Evolutionary conservation across 2,888 invertebrate genomes (phyloP).

Genomic region (Salticus scenicus): DNA sequence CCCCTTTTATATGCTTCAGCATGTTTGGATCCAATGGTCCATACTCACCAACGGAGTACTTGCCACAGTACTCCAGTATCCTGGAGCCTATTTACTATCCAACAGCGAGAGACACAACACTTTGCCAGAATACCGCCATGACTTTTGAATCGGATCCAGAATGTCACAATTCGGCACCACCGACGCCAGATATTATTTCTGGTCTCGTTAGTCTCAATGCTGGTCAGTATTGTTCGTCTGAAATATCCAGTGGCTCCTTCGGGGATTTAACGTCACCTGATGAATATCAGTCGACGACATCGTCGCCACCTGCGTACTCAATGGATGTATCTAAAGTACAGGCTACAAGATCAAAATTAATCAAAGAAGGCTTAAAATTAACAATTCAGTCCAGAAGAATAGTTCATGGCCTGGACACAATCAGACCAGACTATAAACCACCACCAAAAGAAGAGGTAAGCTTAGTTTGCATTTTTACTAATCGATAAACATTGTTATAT

Average conservation of each 20-base stretch:
- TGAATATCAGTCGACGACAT: conserved; percentile 54
- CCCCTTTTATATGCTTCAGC: conserved; percentile 51
- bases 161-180: conserved; percentile 52
- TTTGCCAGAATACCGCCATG: conserved; percentile 21
- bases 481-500: too few relatives aligned
- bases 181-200: conserved; percentile 62
- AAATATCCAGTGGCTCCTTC: conserved; percentile 49
- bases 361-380: conserved; percentile 90
- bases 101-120: not conserved
- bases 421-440: conserved; percentile 49
- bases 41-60: conserved; percentile 60
- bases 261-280: conserved; percentile 59
- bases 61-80: conserved; percentile 58
- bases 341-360: conserved; percentile 90
- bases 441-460: conserved; percentile 68
- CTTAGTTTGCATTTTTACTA: not conserved
- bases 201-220: conserved; percentile 57
- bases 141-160: conserved; percentile 53
- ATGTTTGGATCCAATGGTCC: conserved; percentile 69
- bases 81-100: conserved; percentile 59
- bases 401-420: conserved; percentile 78
- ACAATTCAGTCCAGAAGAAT: conserved; percentile 92
- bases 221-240: conserved; percentile 37
- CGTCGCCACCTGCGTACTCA: conserved; percentile 55
- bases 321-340: conserved; percentile 78